Evolutionary conservation across 2,888 invertebrate species (phyloP), one percentile per base, ranked within the genome.

Genomic region (Onthophagus sagittarius): DNA sequence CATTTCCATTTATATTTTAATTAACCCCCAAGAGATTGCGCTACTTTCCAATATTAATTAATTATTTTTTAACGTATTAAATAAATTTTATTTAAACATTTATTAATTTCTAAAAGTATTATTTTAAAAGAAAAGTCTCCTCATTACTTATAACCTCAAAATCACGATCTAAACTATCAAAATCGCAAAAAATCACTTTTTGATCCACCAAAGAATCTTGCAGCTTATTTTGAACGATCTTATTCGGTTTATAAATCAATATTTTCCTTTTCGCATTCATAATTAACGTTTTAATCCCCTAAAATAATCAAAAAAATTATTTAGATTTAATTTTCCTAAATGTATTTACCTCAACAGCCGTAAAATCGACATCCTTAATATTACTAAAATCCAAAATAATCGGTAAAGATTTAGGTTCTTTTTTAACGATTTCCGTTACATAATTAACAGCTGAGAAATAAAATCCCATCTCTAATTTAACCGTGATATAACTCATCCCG

Each of bases 381-480:
- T 77, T 76, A 2, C 62, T 14, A 71, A 76, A 78, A 65, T 78
- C 77, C 6, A 78, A 70, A 62, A 64, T 71, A 4, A 78, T 73
- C 0, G 75, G 14, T 9, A 70, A 62, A 1, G 70, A 33, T 32
- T 74, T 74, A 23, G 33, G 70, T 6, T 72, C 72, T 14, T 73
- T 72, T 11, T 69, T 64, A 15, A 93, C 85, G 79, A 88, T 87
- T 69, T 88, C 86, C 5, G 89, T 87, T 63, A 93, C 83, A 77
- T 88, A 89, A 82, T 92, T 92, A 1, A 91, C 89, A 69, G 92
- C 91, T 32, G 93, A 89, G 85, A 92, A 95, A 81, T 89, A 90
- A 71, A 94, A 84, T 70, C 92, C 92, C 70, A 89, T 84, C 77
- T 90, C 88, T 0, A 93, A 91, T 77, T 88, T 89, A 31, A 92